Conservation (phyloP, 2,113 vertebrate species). For the Clarias gariepinus region DNA sequence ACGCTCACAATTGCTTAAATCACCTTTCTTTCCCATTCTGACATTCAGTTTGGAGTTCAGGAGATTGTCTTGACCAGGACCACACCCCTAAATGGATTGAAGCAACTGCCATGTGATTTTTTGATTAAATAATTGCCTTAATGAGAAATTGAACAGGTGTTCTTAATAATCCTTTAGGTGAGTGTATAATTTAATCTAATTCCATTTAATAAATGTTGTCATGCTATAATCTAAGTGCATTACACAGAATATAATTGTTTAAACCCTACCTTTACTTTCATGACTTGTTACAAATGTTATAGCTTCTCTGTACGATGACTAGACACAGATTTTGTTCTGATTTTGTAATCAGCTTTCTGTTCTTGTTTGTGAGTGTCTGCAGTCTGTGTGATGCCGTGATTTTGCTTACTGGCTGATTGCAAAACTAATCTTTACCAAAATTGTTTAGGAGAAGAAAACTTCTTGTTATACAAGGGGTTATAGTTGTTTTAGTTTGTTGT, state of each 20-base stretch:
- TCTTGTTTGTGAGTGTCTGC: not conserved
- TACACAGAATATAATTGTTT: not conserved
- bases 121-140: too few relatives aligned
- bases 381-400: not conserved
- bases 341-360: conserved; percentile 10
- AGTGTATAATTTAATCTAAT: not conserved
- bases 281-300: not conserved
- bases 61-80: too few relatives aligned
- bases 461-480: not conserved
- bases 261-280: not conserved
- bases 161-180: too few relatives aligned
- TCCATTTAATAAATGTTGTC: not conserved
- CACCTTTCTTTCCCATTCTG: too few relatives aligned
- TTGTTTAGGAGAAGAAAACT: not conserved
- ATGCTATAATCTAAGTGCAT: not conserved
- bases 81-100: too few relatives aligned
- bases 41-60: too few relatives aligned
- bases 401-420: not conserved
- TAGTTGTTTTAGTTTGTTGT: not conserved
- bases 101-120: too few relatives aligned
- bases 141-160: too few relatives aligned
- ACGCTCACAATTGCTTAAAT: too few relatives aligned
- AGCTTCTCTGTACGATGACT: not conserved
- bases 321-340: not conserved
- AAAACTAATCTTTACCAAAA: not conserved